phyloP scores from a whole-genome alignment of 2,113 vertebrate species.

The Setophaga kirtlandii region DNA sequence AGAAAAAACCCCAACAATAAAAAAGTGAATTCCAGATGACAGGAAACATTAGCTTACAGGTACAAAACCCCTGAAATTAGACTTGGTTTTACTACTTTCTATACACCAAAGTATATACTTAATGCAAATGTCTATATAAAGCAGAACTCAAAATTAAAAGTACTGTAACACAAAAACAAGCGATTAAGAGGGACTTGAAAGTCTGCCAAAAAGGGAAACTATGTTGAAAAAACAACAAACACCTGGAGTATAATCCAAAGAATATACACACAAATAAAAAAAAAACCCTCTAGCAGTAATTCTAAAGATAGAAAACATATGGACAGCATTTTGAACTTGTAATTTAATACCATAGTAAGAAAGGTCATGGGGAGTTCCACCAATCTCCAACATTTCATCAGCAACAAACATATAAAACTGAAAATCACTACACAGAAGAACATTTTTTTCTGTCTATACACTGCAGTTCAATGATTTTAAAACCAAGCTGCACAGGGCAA shows the following conservation, averaged over 20 bases:
- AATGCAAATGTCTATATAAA: not conserved
- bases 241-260: not conserved
- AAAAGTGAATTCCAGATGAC: not conserved
- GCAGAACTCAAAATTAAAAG: not conserved
- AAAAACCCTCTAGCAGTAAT: not conserved
- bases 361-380: not conserved
- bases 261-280: not conserved
- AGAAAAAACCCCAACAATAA: not conserved
- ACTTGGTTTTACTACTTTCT: not conserved
- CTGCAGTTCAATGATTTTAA: not conserved
- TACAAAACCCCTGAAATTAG: not conserved
- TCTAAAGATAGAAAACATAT: not conserved
- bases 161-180: not conserved
- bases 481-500: not conserved
- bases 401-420: not conserved
- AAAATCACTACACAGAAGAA: not conserved
- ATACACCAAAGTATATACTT: not conserved
- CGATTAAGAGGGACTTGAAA: not conserved
- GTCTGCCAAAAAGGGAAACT: not conserved
- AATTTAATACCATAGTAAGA: not conserved
- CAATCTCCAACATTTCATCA: not conserved
- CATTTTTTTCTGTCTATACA: not conserved
- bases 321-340: not conserved
- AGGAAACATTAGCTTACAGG: not conserved
- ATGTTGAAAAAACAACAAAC: not conserved